Percentiles rank a stretch among this genome's conserved stretches.
phyloP scores from a whole-genome alignment of 2,888 invertebrate species.

The Lithophane leautieri region DNA sequence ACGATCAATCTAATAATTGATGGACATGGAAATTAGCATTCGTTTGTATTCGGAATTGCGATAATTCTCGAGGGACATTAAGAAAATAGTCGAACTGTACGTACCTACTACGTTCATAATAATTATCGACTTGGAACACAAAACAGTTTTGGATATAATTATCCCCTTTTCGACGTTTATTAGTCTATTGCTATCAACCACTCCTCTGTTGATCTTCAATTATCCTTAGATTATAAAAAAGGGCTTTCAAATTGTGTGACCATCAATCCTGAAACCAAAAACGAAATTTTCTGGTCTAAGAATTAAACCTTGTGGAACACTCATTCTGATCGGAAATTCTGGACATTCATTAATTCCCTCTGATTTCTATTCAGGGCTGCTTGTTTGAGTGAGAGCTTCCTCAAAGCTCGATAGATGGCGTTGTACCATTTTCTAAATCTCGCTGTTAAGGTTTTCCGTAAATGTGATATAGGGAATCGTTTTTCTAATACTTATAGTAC shows the following conservation, averaged over 20 bases:
- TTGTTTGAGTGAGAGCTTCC: too few species aligned
- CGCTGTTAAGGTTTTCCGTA: too few species aligned
- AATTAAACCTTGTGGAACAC: not conserved
- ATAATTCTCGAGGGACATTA: too few species aligned
- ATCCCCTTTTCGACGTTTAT: not conserved
- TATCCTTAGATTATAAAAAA: not conserved
- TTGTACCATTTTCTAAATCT: too few species aligned
- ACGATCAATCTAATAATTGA: too few species aligned
- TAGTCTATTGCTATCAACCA: not conserved
- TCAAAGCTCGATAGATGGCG: too few species aligned
- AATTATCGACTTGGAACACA: conserved; percentile 33
- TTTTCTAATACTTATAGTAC: too few species aligned
- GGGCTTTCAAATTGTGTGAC: not conserved
- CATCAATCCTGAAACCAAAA: not conserved
- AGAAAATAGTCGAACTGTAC: not conserved
- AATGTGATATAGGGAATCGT: too few species aligned
- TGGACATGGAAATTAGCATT: too few species aligned
- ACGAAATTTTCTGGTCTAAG: not conserved
- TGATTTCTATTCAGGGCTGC: not conserved
- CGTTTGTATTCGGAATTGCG: too few species aligned
- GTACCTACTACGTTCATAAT: not conserved
- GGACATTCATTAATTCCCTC: not conserved
- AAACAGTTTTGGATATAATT: conserved; percentile 4
- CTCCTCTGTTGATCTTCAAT: not conserved
- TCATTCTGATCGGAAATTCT: not conserved